Evolutionary conservation across 2,888 invertebrate species (phyloP), one percentile per base, ranked within the genome.

Genomic region (Morpho deidamia): DNA sequence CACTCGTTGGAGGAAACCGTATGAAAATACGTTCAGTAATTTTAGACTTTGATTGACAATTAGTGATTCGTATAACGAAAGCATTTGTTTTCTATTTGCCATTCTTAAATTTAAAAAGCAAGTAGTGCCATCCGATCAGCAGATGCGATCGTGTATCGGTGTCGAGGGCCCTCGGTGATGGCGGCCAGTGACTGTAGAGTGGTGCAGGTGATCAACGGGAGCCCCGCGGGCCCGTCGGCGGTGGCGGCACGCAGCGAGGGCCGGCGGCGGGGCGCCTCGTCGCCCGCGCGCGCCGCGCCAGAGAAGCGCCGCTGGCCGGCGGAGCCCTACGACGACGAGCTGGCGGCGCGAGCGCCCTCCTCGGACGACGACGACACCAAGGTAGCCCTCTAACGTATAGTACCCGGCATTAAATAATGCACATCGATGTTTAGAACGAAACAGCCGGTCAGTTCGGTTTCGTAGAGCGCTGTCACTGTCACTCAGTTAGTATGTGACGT

Each of bases 251-350:
- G 66, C 34, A 70, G 72, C 43, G 82, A 81, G 71, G 82, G 81
- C 55, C 83, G 78, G 69, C 86, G 79, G 41, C 81, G 84, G 59
- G 84, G 81, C 39, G 89, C 83, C 38, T 87, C 83, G 55, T 83
- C 87, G n/a, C 84, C 90, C 78, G 91, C 72, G 79, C 90, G 84
- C 64, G 81, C 91, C 75, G 79, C 92, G 67, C 91, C 94, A 55
- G 94, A 95, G 85, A 94, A 95, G 85, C 91, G 95, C 70, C 95
- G 95, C 83, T 94, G 94, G 95, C 94, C 83, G 35, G 83, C 81
- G 63, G 76, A 70, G 64, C 72, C 80, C 61, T 77, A 79, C 65
- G 69, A 71, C 50, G 76, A 75, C 61, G 74, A 72, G 54, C 64
- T 67, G 51, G 68, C 79, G 37, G 66, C 76, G 49, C 58, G 76